phyloP scores from a whole-genome alignment of 1,140 invertebrate species.

The Frieseomelitta varia region DNA sequence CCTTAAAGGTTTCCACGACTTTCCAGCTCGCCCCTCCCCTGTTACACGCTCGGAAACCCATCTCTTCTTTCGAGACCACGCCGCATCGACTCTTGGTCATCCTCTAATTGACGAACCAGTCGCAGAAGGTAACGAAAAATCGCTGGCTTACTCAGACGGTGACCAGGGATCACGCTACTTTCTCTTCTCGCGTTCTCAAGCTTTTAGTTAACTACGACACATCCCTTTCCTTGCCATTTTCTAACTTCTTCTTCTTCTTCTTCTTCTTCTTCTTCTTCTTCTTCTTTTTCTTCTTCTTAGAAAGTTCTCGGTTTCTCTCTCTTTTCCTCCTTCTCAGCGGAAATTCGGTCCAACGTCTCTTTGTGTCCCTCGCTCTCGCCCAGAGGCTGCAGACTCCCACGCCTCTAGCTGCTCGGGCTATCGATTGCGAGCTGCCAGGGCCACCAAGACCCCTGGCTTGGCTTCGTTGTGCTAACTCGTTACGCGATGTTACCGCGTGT shows the following conservation, averaged over 20 bases:
- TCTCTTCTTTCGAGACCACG: neutral
- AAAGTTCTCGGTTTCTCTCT: neutral
- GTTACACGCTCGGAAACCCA: slow-evolving; percentile 25
- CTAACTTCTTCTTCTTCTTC: neutral
- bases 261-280: neutral
- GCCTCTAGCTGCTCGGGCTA: slow-evolving; percentile 68
- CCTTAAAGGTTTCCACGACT: slow-evolving; percentile 43
- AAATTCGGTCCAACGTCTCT: slow-evolving; percentile 66
- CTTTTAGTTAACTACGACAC: slow-evolving; percentile 14
- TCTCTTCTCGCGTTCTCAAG: neutral
- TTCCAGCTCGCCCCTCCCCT: slow-evolving; percentile 7
- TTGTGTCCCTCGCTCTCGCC: slow-evolving; percentile 57
- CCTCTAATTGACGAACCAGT: slow-evolving; percentile 22
- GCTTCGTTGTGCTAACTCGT: slow-evolving; percentile 69
- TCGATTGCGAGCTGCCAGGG: slow-evolving; percentile 72
- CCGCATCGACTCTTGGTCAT: neutral
- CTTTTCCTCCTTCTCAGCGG: slow-evolving; percentile 4
- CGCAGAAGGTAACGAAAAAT: neutral
- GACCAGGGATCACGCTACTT: neutral
- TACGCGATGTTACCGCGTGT: slow-evolving; percentile 66
- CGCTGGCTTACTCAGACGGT: neutral
- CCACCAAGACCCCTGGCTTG: slow-evolving; percentile 61
- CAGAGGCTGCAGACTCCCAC: slow-evolving; percentile 62
- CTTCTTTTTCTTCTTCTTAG: slow-evolving; percentile 39
- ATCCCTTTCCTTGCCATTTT: neutral